Conservation (phyloP, 1,140 invertebrate species). For the Diprion similis region DNA sequence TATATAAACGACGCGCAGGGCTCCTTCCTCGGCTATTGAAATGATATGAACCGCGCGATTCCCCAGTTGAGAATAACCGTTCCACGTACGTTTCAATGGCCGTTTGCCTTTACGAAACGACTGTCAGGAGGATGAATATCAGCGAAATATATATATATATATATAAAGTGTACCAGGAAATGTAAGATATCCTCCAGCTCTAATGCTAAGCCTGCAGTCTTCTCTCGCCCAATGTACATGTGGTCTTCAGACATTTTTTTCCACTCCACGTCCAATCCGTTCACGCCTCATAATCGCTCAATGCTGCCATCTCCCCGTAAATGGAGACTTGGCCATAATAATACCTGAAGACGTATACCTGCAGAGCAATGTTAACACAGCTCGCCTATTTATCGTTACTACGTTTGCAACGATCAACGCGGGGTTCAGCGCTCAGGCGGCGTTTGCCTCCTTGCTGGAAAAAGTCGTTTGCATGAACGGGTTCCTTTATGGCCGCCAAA, state of each 20-base stretch:
- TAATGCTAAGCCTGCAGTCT: neutral
- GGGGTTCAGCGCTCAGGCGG: neutral
- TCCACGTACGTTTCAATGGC: conserved; percentile 2
- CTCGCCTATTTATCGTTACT: neutral
- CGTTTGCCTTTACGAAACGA: conserved; percentile 2
- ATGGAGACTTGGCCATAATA: neutral
- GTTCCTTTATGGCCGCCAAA: conserved; percentile 4
- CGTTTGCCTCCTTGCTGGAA: neutral
- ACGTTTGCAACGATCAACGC: neutral
- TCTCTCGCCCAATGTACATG: neutral
- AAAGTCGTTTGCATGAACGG: neutral
- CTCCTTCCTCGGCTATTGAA: conserved; percentile 4
- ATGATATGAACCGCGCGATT: conserved; percentile 12
- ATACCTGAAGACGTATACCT: neutral
- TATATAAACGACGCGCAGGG: neutral
- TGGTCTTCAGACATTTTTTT: neutral
- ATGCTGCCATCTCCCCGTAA: neutral
- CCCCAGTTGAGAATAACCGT: conserved; percentile 12
- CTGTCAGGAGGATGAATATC: conserved; percentile 2
- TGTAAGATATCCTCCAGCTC: neutral
- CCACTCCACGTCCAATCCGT: neutral
- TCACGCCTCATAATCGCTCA: neutral
- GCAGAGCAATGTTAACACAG: neutral
- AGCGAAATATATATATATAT: neutral
- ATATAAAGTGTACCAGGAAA: neutral